Evolutionary conservation across 1,140 invertebrate species (phyloP).

Genomic region (Saccostrea cuccullata): DNA sequence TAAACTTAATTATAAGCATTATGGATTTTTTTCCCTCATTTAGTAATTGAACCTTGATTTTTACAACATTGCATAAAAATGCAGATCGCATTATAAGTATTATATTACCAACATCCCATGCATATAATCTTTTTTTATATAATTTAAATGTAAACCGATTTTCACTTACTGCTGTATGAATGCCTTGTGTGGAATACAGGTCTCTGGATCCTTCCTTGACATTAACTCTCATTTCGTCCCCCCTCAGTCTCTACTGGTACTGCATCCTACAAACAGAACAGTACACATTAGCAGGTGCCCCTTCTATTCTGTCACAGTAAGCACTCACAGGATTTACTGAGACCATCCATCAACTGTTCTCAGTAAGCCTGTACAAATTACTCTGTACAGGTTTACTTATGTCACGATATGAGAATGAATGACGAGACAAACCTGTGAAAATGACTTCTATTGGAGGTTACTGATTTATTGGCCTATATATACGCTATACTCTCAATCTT

Average conservation of each 20-base stretch:
- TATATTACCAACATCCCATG: too few relatives aligned
- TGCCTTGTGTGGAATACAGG: not conserved
- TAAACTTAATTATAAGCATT: not conserved
- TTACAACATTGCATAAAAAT: not conserved
- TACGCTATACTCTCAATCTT: not conserved
- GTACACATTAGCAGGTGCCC: not conserved
- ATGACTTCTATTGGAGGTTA: not conserved
- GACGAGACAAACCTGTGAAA: not conserved
- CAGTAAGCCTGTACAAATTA: not conserved
- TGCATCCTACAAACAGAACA: slow-evolving; percentile 19
- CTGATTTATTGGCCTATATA: not conserved
- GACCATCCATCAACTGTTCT: slow-evolving; percentile 13
- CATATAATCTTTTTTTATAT: too few relatives aligned
- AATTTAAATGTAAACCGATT: not conserved
- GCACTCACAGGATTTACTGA: not conserved
- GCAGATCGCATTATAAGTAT: too few relatives aligned
- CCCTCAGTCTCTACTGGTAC: slow-evolving; percentile 12
- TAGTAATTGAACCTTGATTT: not conserved
- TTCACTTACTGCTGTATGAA: not conserved
- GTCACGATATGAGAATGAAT: not conserved
- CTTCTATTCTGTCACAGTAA: not conserved
- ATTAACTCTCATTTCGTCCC: slow-evolving; percentile 26
- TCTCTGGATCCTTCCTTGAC: not conserved
- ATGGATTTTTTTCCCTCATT: not conserved
- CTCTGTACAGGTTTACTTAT: not conserved